Evolutionary conservation across 2,113 vertebrate species (phyloP), one percentile per base, ranked within the genome.

Genomic region (zebrafish (Danio rerio)): DNA sequence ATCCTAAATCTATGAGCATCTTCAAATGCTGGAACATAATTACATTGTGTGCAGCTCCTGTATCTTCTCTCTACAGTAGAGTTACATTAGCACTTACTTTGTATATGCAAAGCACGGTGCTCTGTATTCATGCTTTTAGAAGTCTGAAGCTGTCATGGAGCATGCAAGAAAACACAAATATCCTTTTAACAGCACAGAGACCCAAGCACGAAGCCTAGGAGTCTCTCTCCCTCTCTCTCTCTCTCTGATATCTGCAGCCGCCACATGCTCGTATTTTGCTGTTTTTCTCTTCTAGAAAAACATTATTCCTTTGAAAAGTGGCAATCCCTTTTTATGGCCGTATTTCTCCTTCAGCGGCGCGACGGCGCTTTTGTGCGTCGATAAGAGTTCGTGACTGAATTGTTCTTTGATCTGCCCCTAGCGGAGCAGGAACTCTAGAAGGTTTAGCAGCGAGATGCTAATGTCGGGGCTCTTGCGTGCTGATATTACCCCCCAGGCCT

Each of bases 351-450:
- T 80, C 85, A 84, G 88, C 81, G 81, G 78, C 81, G 84, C 86
- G 79, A 81, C 71, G 63, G 74, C 79, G 88, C 89, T 88, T 93
- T 91, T 92, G 90, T 92, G 88, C 82, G 88, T 89, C 56, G 90
- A 92, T 93, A 93, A 93, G 91, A 89, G 90, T 92, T 91, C 82
- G 85, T 78, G 89, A 89, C 90, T 87, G 90, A 89, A 87, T 62
- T 81, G 74, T 85, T 90, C 91, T 94, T 93, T 94, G 91, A 93
- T 94, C 92, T 90, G 89, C 86, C 89, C 87, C 87, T 86, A 79
- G 86, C 86, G 74, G 89, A 79, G 82, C 71, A 90, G 89, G 87
- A 91, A 89, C 88, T 87, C 88, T 88, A 84, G 89, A 87, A 83
- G 91, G 89, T 93, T 93, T 93, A 92, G 88, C 63, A 42, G 74